Conservation (phyloP, 2,113 vertebrate genomes). For the Pseudorectes ferrugineus region DNA sequence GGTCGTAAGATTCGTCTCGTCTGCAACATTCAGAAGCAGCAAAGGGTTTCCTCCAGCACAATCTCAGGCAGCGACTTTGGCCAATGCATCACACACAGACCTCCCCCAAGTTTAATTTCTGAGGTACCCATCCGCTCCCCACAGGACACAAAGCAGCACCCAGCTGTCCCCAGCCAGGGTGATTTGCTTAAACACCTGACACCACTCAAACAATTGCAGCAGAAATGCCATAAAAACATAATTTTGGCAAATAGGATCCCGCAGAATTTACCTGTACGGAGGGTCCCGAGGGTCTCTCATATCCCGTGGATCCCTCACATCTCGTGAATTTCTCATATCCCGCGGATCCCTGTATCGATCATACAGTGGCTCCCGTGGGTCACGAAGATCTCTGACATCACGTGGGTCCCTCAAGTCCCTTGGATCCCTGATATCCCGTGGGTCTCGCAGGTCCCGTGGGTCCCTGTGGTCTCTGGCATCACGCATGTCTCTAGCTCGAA, state of each 20-base stretch:
- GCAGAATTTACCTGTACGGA: conserved; percentile 59
- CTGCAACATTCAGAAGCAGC: conserved; percentile 48
- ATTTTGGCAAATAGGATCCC: accelerated
- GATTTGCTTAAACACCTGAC: not conserved
- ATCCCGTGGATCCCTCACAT: conserved; percentile 67
- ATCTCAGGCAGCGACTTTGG: not conserved
- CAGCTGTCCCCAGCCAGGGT: not conserved
- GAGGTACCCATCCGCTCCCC: not conserved
- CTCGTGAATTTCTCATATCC: conserved; percentile 64
- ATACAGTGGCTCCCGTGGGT: conserved; percentile 60
- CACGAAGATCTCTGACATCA: conserved; percentile 72
- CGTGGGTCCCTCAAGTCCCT: conserved; percentile 73
- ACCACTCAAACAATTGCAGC: not conserved
- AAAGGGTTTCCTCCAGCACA: not conserved
- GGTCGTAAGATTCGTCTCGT: conserved; percentile 82
- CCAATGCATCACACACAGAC: not conserved
- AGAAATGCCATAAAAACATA: accelerated
- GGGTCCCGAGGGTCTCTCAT: conserved; percentile 70
- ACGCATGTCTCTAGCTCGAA: conserved; percentile 78
- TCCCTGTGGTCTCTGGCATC: conserved; percentile 77
- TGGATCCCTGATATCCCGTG: conserved; percentile 67
- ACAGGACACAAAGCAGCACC: not conserved
- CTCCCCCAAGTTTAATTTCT: not conserved
- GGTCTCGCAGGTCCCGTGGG: conserved; percentile 75
- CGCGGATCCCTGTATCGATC: conserved; percentile 64